Conservation (phyloP, 2,888 invertebrate genomes). For the Beris chalybata region DNA sequence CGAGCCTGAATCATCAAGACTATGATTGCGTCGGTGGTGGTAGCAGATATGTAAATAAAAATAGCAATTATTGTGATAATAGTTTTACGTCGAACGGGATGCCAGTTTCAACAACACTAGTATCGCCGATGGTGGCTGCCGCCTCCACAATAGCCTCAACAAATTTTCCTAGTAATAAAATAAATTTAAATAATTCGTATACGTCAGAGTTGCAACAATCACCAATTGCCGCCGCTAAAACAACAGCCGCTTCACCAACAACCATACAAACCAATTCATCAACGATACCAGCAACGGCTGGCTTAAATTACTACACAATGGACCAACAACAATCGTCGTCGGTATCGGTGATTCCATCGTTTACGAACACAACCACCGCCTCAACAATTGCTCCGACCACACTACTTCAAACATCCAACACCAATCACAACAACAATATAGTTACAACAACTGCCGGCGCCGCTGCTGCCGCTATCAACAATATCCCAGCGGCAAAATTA, state of each 20-base stretch:
- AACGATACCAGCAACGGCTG: slow-evolving; percentile 18
- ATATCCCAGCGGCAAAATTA: slow-evolving; percentile 42
- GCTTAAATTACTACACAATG: slow-evolving; percentile 11
- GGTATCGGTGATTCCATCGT: background rate
- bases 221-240: slow-evolving; percentile 7
- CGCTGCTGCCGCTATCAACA: slow-evolving; percentile 2
- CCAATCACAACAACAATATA: slow-evolving; percentile 43
- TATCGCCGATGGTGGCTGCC: slow-evolving; percentile 32
- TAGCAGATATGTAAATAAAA: slow-evolving; percentile 34
- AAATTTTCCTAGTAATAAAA: slow-evolving; percentile 44
- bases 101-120: slow-evolving; percentile 11
- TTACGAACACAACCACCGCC: slow-evolving; percentile 5
- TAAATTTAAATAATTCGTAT: slow-evolving; percentile 23
- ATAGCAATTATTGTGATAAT: slow-evolving; percentile 39
- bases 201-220: slow-evolving; percentile 14
- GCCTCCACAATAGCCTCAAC: slow-evolving; percentile 49
- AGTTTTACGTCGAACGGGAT: slow-evolving; percentile 33
- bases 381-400: slow-evolving; percentile 1
- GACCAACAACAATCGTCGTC: slow-evolving; percentile 18
- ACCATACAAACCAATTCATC: background rate
- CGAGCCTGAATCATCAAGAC: slow-evolving; percentile 29
- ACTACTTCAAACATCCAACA: background rate
- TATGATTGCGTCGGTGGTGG: slow-evolving; percentile 34
- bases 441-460: slow-evolving; percentile 43
- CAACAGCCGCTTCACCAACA: slow-evolving; percentile 1